Conservation (phyloP, 2,797 vertebrate genomes). For the Diceros bicornis region DNA sequence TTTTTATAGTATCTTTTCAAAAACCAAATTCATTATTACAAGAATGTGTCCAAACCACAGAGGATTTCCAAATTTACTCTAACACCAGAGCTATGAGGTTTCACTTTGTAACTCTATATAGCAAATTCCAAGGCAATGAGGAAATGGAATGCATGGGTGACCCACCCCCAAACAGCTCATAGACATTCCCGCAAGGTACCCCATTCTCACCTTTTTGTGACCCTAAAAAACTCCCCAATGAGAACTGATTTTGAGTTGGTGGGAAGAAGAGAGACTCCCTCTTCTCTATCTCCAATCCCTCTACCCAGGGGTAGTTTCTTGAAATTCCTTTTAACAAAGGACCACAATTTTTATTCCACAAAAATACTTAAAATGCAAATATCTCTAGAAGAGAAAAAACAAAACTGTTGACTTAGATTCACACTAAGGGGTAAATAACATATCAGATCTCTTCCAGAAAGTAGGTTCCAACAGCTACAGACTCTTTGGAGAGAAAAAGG, state of each 20-base stretch:
- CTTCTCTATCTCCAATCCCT: not conserved
- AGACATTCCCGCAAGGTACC: not conserved
- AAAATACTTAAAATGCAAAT: slow-evolving; percentile 61
- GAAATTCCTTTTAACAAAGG: not conserved
- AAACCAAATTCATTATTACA: slow-evolving; percentile 49
- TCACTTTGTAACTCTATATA: not conserved
- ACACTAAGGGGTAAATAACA: slow-evolving; percentile 49
- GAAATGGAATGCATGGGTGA: not conserved
- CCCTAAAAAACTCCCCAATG: not conserved
- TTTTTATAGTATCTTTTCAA: not conserved
- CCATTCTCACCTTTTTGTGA: not conserved
- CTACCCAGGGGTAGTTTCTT: not conserved
- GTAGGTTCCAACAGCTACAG: not conserved
- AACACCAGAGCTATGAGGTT: not conserved
- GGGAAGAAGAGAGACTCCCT: not conserved
- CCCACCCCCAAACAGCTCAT: not conserved
- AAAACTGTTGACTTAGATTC: slow-evolving; percentile 57
- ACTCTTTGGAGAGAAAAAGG: not conserved
- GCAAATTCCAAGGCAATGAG: not conserved
- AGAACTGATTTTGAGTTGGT: not conserved
- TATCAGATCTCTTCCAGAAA: slow-evolving; percentile 50
- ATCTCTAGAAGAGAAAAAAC: slow-evolving; percentile 12
- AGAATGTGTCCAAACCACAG: not conserved
- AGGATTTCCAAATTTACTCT: not conserved
- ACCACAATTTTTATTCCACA: slow-evolving; percentile 12